These are phyloP conservation scores for Hiodon alosoides DNA, from an alignment of 2,113 vertebrate genomes.

Conservation along the genomic window DNA sequence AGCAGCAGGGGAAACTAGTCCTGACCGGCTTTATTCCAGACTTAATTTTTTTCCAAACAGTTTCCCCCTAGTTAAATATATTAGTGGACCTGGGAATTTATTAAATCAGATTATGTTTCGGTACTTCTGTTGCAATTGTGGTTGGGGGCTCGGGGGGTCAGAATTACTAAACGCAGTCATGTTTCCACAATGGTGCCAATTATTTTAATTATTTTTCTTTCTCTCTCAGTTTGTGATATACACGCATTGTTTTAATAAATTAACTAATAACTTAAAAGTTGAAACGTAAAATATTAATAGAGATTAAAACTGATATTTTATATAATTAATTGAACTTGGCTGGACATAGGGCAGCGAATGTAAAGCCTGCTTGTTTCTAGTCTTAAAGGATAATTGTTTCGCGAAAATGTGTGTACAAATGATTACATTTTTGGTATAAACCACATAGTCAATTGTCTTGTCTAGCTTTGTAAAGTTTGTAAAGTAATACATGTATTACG, in stretches of 20 bases:
- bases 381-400: too few relatives aligned
- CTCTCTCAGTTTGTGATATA: background rate
- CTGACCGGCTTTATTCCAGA: constrained; percentile 80
- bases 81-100: constrained; percentile 45
- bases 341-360: too few relatives aligned
- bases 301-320: too few relatives aligned
- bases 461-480: too few relatives aligned
- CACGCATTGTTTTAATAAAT: background rate
- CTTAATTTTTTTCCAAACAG: constrained; percentile 69
- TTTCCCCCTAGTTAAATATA: constrained; percentile 54
- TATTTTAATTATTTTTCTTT: background rate
- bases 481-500: background rate
- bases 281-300: too few relatives aligned
- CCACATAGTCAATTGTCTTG: too few relatives aligned
- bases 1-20: constrained; percentile 66
- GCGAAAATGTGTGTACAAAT: too few relatives aligned
- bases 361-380: too few relatives aligned
- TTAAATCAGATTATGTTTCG: constrained; percentile 42
- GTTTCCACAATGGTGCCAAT: constrained; percentile 4
- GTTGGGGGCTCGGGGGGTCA: constrained; percentile 15
- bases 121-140: constrained; percentile 21
- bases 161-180: constrained; percentile 16
- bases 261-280: background rate
- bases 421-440: too few relatives aligned
- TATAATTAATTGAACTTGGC: too few relatives aligned